A percentile compares a stretch with the other conserved stretches of the same genome.
Conservation (phyloP, 2,888 invertebrate genomes). For the Cotesia congregata region DNA sequence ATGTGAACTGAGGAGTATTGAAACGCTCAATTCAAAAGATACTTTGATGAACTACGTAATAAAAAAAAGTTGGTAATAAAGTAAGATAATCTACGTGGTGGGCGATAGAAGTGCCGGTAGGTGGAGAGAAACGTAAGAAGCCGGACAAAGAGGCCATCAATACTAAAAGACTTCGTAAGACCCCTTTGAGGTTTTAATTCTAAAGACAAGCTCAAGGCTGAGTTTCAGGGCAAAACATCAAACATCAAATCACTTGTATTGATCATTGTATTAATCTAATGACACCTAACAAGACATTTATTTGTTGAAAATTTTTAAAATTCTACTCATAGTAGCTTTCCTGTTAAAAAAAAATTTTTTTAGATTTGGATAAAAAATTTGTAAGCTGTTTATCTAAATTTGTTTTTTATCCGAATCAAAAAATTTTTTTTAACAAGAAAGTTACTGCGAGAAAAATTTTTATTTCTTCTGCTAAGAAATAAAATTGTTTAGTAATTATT, state of each 20-base stretch:
- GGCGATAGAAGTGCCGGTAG: slow-evolving; percentile 55
- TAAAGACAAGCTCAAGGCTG: slow-evolving; percentile 4
- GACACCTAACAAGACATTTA: background rate
- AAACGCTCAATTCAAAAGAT: background rate
- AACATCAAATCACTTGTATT: background rate
- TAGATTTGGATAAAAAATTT: too few species aligned
- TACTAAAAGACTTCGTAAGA: slow-evolving; percentile 33
- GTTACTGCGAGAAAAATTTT: too few species aligned
- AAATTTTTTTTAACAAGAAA: too few species aligned
- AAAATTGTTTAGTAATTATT: too few species aligned
- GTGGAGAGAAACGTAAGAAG: slow-evolving; percentile 33
- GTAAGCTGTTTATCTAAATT: too few species aligned
- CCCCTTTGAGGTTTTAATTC: slow-evolving; percentile 1
- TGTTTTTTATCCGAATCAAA: too few species aligned
- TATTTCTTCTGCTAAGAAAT: too few species aligned
- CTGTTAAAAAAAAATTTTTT: too few species aligned
- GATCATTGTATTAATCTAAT: background rate
- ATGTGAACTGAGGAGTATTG: background rate
- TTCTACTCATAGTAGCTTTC: too few species aligned
- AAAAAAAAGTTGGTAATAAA: background rate
- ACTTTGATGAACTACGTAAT: slow-evolving; percentile 19
- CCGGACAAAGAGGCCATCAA: slow-evolving; percentile 28
- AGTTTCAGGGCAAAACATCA: background rate
- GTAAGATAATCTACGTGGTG: slow-evolving; percentile 21
- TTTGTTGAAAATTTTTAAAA: too few species aligned